These are phyloP conservation scores for Psammodynastes pulverulentus DNA, from an alignment of 2,113 vertebrate species.

Conservation along the genomic window DNA sequence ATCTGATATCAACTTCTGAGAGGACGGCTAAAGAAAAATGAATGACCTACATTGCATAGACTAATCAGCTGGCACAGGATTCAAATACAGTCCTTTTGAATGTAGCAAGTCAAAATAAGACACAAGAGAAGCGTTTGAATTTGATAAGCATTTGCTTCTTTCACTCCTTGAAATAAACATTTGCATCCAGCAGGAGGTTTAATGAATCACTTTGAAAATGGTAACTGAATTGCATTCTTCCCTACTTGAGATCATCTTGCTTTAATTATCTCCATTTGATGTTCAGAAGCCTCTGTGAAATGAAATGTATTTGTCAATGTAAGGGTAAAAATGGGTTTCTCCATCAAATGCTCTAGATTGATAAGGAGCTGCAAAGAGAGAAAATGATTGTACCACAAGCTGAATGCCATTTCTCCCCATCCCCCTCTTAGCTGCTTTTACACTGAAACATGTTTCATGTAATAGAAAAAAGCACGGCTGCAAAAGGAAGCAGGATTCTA, in stretches of 20 bases:
- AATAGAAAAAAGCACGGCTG: rapidly evolving
- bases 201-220: conserved; percentile 54
- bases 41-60: conserved; percentile 8
- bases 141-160: conserved; percentile 17
- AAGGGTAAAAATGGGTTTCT: conserved; percentile 16
- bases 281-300: conserved; percentile 51
- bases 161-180: conserved; percentile 4
- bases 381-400: neutral
- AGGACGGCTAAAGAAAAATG: neutral
- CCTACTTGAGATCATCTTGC: conserved; percentile 41
- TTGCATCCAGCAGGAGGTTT: conserved; percentile 31
- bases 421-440: neutral
- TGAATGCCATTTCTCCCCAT: neutral
- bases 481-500: neutral
- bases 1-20: neutral
- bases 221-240: conserved; percentile 52
- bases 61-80: conserved; percentile 47
- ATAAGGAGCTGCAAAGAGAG: conserved; percentile 12
- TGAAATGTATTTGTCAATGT: conserved; percentile 23
- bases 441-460: rapidly evolving
- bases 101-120: neutral
- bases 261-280: conserved; percentile 66
- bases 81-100: conserved; percentile 26
- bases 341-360: neutral
- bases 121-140: conserved; percentile 30